Evolutionary conservation across 2,888 invertebrate species (phyloP), one percentile per base, ranked within the genome.

Genomic region (Andrena flavipes): DNA sequence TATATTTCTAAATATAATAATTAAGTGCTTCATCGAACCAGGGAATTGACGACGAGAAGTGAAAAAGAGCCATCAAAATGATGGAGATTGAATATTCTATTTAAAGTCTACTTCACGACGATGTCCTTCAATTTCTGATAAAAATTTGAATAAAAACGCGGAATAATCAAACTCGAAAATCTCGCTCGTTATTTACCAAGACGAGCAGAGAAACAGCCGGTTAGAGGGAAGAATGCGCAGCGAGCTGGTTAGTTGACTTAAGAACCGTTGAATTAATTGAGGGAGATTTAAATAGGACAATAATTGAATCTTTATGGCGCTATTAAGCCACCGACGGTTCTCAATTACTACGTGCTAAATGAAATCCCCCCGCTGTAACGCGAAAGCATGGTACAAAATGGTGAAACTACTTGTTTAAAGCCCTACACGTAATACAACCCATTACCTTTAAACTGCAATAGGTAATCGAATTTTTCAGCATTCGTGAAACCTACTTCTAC

Each of bases 251-350:
- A 59, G 75, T 63, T 63, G 67, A 48, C 59, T 64, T 54, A 69
- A 80, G 76, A 69, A 59, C 23, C 63, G 64, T 48, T n/a, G 68
- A 72, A 80, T 69, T 80, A 76, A 80, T 80, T 51, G 48, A 59
- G 48, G 71, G 42, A 63, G 63, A 68, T 54, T 71, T 59, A 54
- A 80, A 72, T 42, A 49, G 69, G 49, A 65, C 71, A 76, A 76
- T 80, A 76, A 80, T 82, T 73, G 76, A 80, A 82, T 76, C 76
- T 65, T 72, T 72, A 65, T 54, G 10, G 59, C 29, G n/a, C 54
- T 64, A 56, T 76, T 75, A 80, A 70, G 54, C 60, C 62, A 16
- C 73, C 49, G 59, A 71, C 65, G 71, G 75, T 71, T 79, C 54
- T 60, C 65, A 71, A 75, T 71, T 75, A 71, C 51, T 42, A 64